Base-by-base conservation (phyloP, 2,113 vertebrate genomes). In the Machaerirhynchus nigripectus region DNA sequence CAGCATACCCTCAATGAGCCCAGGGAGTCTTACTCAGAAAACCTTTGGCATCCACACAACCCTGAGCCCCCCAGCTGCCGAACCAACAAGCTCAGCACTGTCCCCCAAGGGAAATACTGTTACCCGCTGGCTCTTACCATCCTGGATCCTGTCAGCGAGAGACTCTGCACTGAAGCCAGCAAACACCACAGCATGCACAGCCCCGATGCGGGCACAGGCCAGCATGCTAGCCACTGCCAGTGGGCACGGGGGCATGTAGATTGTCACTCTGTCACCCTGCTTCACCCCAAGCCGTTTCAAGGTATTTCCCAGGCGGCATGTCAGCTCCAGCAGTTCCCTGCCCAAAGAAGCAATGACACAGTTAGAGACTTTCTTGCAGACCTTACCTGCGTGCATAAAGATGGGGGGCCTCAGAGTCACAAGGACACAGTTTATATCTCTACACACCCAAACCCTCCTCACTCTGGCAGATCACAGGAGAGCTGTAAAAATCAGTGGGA, bases 151-250 rank as follows among this genome's bases (percentile, higher is more conserved):
- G 60, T 98, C 98, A 19, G 98, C 97, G 0, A 98, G 95, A 24
- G 98, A 97, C 42, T 98, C 97, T 1, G 98, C 97, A 7, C 98
- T 98, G 98, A 98, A 98, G 12, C 98, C 98, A 1, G 98, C 98
- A 9, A 98, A 98, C 89, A 98, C 98, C 76, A 98, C 98, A 2
- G 98, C 84, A 2, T 98, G 98, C 28, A 98, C 95, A 0, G 98
- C 98, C 11, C 98, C 98, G 0, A 98, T 97, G 7, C 97, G 97
- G 46, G 98, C 97, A 65, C 98, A 98, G 65, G 98, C 98, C 96
- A 98, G 92, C 98, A 98, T 98, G 95, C 98, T 97, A 8, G 98
- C 98, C 96, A 98, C 98, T 1, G 98, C 98, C 93, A 98, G 87
- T 0, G 98, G 98, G 81, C 98, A 98, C 0, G 98, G 88, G 13